phyloP scores from a whole-genome alignment of 2,888 invertebrate species.

The Cephus runcator region DNA sequence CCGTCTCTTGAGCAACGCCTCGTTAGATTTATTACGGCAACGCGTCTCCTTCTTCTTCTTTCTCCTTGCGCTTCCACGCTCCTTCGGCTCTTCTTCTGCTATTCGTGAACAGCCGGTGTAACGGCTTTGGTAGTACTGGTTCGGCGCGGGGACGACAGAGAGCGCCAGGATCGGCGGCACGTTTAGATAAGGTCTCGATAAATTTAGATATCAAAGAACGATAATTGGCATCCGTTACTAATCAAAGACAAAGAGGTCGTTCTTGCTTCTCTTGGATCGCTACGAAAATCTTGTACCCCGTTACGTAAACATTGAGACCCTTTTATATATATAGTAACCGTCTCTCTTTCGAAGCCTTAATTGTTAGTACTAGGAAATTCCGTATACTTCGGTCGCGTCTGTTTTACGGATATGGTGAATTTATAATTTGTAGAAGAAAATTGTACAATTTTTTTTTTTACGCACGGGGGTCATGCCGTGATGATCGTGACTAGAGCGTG shows the following conservation, averaged over 20 bases:
- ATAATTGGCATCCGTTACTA: slow-evolving; percentile 26
- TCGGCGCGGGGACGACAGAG: background rate
- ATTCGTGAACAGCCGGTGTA: background rate
- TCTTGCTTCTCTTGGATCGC: background rate
- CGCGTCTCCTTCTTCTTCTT: slow-evolving; percentile 26
- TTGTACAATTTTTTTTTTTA: background rate
- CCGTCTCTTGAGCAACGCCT: slow-evolving; percentile 53
- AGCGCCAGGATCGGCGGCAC: background rate
- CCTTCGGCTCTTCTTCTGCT: slow-evolving; percentile 19
- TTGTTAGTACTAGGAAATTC: background rate
- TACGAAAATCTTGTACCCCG: background rate
- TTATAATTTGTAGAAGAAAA: background rate
- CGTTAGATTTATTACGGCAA: slow-evolving; percentile 52
- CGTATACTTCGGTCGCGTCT: background rate
- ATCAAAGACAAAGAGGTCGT: slow-evolving; percentile 1
- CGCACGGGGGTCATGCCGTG: background rate
- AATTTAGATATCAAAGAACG: slow-evolving; percentile 34
- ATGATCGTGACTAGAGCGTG: background rate
- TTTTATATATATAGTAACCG: background rate
- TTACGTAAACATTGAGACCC: background rate
- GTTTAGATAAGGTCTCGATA: slow-evolving; percentile 1
- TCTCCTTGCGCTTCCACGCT: slow-evolving; percentile 5
- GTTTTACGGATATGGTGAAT: background rate
- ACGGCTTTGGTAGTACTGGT: background rate
- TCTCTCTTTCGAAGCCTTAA: background rate